A percentile compares a stretch with the other conserved stretches of the same genome.
phyloP scores from a whole-genome alignment of 2,888 invertebrate genomes.

The Agrotis segetum region DNA sequence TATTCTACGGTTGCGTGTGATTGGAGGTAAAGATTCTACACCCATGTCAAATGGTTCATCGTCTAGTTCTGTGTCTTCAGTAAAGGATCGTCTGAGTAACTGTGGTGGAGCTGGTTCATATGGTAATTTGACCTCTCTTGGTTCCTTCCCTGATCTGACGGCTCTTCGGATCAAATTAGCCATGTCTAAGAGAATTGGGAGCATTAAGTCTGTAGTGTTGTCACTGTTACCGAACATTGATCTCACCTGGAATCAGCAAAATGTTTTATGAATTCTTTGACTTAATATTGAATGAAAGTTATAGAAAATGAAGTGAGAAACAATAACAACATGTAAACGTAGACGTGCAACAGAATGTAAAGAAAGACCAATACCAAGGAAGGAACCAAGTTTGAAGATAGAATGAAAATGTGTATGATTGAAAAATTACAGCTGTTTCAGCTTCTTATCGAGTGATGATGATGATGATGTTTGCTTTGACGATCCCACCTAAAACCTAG shows the following conservation, averaged over 20 bases:
- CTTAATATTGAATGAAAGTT: conserved; percentile 15
- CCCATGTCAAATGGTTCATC: conserved; percentile 80
- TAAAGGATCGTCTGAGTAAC: conserved; percentile 81
- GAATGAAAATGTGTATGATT: neutral
- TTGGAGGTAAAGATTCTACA: conserved; percentile 65
- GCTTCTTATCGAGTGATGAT: neutral
- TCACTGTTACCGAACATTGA: conserved; percentile 91
- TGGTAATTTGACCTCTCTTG: conserved; percentile 75
- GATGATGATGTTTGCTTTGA: neutral
- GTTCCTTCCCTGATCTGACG: conserved; percentile 82
- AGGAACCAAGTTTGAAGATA: conserved; percentile 50
- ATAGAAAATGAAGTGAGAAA: conserved; percentile 12
- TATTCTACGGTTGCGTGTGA: conserved; percentile 70
- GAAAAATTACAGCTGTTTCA: neutral
- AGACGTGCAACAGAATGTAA: too few species aligned
- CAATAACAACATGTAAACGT: conserved; percentile 27
- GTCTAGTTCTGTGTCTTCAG: conserved; percentile 76
- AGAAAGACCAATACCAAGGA: conserved; percentile 41
- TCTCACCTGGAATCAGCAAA: conserved; percentile 87
- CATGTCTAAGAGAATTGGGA: conserved; percentile 92
- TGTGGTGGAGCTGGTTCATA: conserved; percentile 75
- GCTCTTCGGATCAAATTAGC: conserved; percentile 92
- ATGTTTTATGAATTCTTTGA: conserved; percentile 46
- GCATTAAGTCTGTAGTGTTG: conserved; percentile 90
- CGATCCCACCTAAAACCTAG: neutral